Conservation (phyloP, 2,888 invertebrate genomes). For the Torymus aiolomorphi region DNA sequence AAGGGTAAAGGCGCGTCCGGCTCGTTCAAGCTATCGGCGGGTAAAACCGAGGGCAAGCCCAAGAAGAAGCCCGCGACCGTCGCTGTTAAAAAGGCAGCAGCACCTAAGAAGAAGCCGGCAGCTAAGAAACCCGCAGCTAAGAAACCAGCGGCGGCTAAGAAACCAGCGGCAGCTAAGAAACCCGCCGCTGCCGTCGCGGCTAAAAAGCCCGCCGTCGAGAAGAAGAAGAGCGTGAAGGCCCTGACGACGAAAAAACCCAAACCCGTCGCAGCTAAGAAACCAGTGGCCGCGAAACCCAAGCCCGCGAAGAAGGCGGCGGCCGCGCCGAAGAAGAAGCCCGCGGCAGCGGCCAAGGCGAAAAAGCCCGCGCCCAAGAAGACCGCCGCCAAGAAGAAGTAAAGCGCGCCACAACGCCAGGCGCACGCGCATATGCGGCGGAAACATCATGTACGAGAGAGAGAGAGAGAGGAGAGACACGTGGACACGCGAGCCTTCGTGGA, state of each 20-base stretch:
- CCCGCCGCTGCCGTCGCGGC: conserved; percentile 61
- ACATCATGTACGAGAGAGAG: too few species aligned
- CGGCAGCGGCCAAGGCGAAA: conserved; percentile 35
- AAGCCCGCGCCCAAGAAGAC: conserved; percentile 47
- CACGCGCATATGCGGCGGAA: not conserved
- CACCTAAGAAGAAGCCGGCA: conserved; percentile 56
- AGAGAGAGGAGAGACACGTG: too few species aligned
- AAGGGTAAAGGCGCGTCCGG: conserved; percentile 78
- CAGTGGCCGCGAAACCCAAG: not conserved
- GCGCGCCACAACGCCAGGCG: not conserved
- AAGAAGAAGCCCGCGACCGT: conserved; percentile 79
- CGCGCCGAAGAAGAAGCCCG: conserved; percentile 43
- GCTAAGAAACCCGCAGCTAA: conserved; percentile 36
- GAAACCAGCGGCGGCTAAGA: conserved; percentile 47
- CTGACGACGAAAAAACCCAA: conserved; percentile 43
- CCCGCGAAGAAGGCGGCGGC: conserved; percentile 46
- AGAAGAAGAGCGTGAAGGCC: conserved; percentile 52
- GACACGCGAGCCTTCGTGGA: too few species aligned
- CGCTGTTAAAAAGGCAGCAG: conserved; percentile 62
- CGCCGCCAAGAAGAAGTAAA: conserved; percentile 50
- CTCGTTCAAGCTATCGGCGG: conserved; percentile 75
- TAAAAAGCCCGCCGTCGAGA: conserved; percentile 59
- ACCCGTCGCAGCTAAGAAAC: conserved; percentile 32
- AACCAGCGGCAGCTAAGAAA: conserved; percentile 61
- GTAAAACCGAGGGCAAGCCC: conserved; percentile 56